Percentiles rank a stretch among this genome's conserved stretches.
These are phyloP conservation scores for Alectoris magna DNA, from an alignment of 2,797 vertebrate species.

Conservation along the genomic window DNA sequence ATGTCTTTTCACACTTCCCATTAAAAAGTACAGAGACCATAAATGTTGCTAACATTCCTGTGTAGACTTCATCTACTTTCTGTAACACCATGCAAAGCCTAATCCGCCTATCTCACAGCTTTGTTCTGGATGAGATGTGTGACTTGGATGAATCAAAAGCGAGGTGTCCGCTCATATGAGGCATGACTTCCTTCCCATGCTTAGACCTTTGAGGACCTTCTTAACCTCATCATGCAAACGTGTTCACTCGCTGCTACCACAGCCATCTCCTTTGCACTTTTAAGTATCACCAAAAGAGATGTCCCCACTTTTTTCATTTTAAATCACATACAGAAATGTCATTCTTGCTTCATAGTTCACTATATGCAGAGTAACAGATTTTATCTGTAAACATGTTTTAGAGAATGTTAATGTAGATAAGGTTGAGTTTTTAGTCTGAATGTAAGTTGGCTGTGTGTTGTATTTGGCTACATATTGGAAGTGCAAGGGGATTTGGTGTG, in stretches of 20 bases:
- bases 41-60: rapidly evolving
- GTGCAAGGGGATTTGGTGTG: constrained; percentile 55
- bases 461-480: constrained; percentile 51
- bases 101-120: neutral
- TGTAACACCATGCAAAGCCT: constrained; percentile 14
- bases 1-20: neutral
- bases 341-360: constrained; percentile 22
- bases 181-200: neutral
- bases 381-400: constrained; percentile 51
- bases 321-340: neutral
- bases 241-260: constrained; percentile 20
- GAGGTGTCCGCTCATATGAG: neutral
- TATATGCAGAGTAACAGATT: constrained; percentile 54
- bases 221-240: neutral
- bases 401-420: constrained; percentile 35
- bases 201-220: neutral
- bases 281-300: constrained; percentile 20
- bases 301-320: neutral
- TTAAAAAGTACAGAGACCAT: neutral
- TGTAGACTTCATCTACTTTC: neutral
- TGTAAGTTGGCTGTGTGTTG: constrained; percentile 34
- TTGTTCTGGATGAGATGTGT: constrained; percentile 33
- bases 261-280: constrained; percentile 47
- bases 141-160: constrained; percentile 1
- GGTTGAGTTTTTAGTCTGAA: constrained; percentile 50